Evolutionary conservation across 2,888 invertebrate genomes (phyloP).

Genomic region (Eumacrocentrus americanus): DNA sequence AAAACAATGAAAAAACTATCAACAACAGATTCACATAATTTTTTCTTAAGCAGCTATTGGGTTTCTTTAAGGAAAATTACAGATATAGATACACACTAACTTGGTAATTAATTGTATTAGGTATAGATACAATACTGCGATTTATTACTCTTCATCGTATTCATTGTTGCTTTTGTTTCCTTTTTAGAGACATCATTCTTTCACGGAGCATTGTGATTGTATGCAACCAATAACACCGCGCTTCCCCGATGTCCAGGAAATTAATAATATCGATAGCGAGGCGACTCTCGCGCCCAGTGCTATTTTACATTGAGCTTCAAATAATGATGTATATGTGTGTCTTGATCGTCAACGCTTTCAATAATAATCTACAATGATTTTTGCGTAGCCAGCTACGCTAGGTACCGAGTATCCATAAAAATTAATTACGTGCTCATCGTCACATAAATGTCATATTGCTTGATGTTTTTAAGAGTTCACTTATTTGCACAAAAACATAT

Average conservation of each 20-base stretch:
- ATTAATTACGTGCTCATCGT: conserved; percentile 7
- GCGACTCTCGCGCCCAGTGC: conserved; percentile 1
- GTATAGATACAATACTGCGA: conserved; percentile 40
- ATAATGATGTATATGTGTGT: background rate
- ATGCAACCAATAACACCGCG: background rate
- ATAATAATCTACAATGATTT: conserved; percentile 28
- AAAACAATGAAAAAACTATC: conserved; percentile 42
- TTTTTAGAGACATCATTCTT: conserved; percentile 9
- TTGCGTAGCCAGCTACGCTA: conserved; percentile 49
- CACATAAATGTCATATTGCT: background rate
- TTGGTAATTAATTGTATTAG: conserved; percentile 34
- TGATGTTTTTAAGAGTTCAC: background rate
- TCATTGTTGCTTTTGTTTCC: background rate
- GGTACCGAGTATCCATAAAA: conserved; percentile 29
- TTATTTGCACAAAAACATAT: background rate
- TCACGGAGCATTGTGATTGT: background rate
- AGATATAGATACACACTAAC: conserved; percentile 33
- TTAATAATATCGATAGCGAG: background rate
- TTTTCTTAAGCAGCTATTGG: conserved; percentile 32
- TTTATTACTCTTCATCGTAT: conserved; percentile 26
- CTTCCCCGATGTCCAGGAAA: too few relatives aligned
- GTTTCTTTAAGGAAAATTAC: conserved; percentile 16
- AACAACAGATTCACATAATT: conserved; percentile 40
- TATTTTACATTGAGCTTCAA: background rate
- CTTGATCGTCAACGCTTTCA: conserved; percentile 7